Percentiles rank a stretch among this genome's conserved stretches.
phyloP scores from a whole-genome alignment of 2,797 vertebrate species.

The Cossypha polioptera region DNA sequence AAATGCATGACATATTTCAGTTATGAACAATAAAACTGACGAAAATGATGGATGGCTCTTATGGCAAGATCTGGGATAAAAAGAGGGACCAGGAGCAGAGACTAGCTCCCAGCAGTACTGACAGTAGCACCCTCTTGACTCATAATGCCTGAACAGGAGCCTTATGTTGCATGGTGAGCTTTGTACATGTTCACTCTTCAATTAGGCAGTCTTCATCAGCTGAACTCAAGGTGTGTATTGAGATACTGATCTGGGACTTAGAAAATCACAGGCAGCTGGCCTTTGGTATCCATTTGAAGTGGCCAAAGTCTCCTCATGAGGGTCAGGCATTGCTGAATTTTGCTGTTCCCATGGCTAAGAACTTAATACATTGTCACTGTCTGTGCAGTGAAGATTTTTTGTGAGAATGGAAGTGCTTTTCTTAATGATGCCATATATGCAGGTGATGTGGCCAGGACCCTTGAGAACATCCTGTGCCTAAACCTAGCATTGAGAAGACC shows the following conservation, averaged over 20 bases:
- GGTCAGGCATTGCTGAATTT: background rate
- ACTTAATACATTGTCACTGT: background rate
- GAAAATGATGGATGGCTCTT: background rate
- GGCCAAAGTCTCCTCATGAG: background rate
- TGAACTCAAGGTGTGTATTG: background rate
- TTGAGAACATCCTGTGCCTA: conserved; percentile 21
- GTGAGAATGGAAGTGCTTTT: background rate
- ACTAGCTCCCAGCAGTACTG: background rate
- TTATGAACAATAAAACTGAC: background rate
- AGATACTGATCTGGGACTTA: background rate
- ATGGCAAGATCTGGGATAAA: background rate
- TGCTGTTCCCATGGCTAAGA: background rate
- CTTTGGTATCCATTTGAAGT: background rate
- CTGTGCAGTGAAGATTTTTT: background rate
- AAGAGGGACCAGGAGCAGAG: background rate
- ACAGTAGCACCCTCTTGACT: background rate
- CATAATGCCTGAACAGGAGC: background rate
- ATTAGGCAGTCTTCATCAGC: background rate
- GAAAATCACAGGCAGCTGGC: background rate
- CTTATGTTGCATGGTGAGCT: rapidly evolving
- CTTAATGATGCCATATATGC: background rate
- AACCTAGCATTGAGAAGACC: background rate
- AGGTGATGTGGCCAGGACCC: background rate
- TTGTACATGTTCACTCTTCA: background rate
- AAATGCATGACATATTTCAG: background rate